Evolutionary conservation across 2,113 vertebrate genomes (phyloP), one percentile per base, ranked within the genome.

Genomic region (Drymodes brunneopygia): DNA sequence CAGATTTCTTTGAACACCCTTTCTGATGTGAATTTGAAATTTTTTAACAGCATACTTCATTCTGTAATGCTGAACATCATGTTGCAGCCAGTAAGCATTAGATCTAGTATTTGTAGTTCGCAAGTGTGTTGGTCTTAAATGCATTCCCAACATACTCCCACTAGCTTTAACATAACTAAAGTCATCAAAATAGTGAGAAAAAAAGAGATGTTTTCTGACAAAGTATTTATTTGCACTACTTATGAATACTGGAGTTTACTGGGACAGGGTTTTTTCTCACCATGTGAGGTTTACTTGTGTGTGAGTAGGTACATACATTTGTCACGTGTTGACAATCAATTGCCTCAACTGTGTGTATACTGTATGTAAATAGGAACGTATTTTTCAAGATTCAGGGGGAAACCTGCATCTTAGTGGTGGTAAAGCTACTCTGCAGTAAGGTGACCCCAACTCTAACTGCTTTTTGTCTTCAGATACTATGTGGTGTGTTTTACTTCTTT

Each of bases 181-280:
- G 75, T 92, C 77, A 96, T 83, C 93, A 92, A 94, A 97, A 92
- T 79, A 94, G 86, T 86, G 82, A 97, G 88, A 44, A 94, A 87
- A 89, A 56, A 73, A 51, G 33, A 57, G 16, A 8, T 85, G 79
- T 90, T 96, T 92, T 96, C 71, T 91, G 79, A 92, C 18, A 69
- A 51, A 86, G 50, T 92, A 72, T 95, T 97, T 96, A 96, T 97
- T 97, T 98, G 97, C 96, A 97, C 96, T 97, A 96, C 93, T 91
- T 97, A 86, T 40, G 82, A 96, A 83, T 97, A 97, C 96, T 97
- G 95, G 97, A 96, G 95, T 96, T 97, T 93, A 97, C 96, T 87
- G 86, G 87, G 58, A 94, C 78, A 86, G 92, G 93, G 92, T 94
- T 95, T 91, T 95, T 91, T 95, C 95, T 97, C 86, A 94, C 82